phyloP scores from a whole-genome alignment of 2,797 vertebrate species.

The Helarctos malayanus region DNA sequence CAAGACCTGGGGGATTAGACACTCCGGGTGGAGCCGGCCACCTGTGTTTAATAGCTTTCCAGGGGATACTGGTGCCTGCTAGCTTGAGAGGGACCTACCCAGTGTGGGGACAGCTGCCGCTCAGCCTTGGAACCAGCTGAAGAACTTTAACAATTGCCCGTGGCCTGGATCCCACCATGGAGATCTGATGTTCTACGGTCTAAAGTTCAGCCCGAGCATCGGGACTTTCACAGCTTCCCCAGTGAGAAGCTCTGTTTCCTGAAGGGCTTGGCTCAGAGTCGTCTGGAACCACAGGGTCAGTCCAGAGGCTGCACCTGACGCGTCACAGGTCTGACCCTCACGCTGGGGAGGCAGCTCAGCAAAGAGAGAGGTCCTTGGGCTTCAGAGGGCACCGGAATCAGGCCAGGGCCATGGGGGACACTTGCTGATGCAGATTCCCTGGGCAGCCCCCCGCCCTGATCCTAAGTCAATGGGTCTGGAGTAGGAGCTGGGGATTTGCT shows the following conservation, averaged over 20 bases:
- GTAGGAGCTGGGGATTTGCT: not conserved
- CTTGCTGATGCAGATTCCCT: not conserved
- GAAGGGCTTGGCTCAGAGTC: not conserved
- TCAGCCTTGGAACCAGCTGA: not conserved
- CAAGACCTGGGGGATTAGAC: not conserved
- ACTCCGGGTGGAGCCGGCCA: too few relatives aligned
- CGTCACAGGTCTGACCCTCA: not conserved
- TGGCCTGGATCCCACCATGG: not conserved
- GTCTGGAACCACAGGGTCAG: not conserved
- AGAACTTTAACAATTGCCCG: not conserved
- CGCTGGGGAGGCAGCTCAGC: not conserved
- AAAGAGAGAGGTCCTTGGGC: not conserved
- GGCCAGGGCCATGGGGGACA: not conserved
- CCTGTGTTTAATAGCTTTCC: not conserved
- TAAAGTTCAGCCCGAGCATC: not conserved
- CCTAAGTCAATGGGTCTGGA: not conserved
- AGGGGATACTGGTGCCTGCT: not conserved
- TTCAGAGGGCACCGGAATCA: not conserved
- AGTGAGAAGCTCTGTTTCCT: not conserved
- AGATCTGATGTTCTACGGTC: not conserved
- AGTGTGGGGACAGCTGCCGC: not conserved
- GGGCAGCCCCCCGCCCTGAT: not conserved
- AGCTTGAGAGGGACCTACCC: not conserved
- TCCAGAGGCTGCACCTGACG: not conserved
- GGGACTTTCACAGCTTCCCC: not conserved